Base-by-base conservation (phyloP, 2,797 vertebrate genomes). In the Prionace glauca region DNA sequence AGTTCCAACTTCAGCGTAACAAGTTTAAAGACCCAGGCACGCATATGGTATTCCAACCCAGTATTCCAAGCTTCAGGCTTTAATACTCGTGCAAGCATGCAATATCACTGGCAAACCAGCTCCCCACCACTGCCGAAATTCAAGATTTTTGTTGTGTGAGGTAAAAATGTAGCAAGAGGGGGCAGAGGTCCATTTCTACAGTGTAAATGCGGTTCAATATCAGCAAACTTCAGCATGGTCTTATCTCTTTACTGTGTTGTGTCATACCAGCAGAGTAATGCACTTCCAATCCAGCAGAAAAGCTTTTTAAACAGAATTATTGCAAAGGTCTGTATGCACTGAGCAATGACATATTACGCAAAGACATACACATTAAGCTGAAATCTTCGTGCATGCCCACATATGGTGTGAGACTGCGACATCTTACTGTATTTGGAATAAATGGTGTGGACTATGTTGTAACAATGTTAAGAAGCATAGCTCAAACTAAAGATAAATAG, bases 371-470 rank as follows among this genome's bases (percentile, higher is more conserved):
- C n/a, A 69, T 69, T 36, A 67, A 69, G 69, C n/a, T 24, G 3
- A 36, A 92, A 92, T 41, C 90, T 92, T 36, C 22, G 36, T 41
- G n/a, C 20, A 92, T 92, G 65, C n/a, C 90, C 65, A 69, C 62
- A 69, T 92, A 69, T 69, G 90, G 90, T 24, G 20, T 36, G 69
- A 92, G 32, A 69, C 8, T 69, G 62, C 2, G 9, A n/a, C 10
- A 9, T 65, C 90, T 92, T 92, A 92, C 90, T 69, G 90, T 92
- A 92, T 92, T 69, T 92, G 90, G 90, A 92, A 90, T 90, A 90
- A 62, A 91, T 65, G 60, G 26, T 41, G n/a, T 18, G 50, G 56
- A 62, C 87, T 62, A 14, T 22, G 16, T 20, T 91, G 32, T 1
- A 36, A 36, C 32, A 91, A 65, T 92, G 90, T 50, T 67, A 92